phyloP scores from a whole-genome alignment of 2,113 vertebrate genomes.

The Dasyprocta punctata region DNA sequence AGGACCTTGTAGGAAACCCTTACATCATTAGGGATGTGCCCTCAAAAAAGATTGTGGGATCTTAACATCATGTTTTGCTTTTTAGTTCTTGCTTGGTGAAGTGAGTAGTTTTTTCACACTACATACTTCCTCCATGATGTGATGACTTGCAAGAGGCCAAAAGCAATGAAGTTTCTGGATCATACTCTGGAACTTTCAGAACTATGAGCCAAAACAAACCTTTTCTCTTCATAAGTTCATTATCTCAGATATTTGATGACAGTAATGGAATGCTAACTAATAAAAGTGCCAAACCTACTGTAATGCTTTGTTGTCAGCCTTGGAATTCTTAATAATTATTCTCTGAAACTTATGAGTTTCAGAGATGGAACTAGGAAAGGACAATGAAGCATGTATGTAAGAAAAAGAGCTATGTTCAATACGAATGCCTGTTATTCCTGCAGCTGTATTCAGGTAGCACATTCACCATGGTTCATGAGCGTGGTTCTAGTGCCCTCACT shows the following conservation, averaged over 20 bases:
- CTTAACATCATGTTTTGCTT: neutral
- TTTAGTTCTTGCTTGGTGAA: neutral
- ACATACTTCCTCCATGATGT: too few species aligned
- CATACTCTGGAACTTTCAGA: neutral
- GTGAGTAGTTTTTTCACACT: neutral
- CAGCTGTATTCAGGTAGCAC: fast-evolving
- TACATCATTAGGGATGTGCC: neutral
- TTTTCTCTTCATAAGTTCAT: neutral
- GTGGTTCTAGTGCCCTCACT: neutral
- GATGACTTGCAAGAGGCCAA: neutral
- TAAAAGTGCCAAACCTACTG: neutral
- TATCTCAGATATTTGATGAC: neutral
- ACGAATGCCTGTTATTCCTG: fast-evolving
- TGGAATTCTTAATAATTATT: neutral
- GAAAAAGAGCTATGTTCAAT: neutral
- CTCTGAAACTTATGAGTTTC: neutral
- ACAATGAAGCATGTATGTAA: fast-evolving
- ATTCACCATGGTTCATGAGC: fast-evolving
- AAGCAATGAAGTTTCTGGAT: neutral
- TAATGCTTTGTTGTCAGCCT: neutral
- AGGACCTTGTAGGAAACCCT: neutral
- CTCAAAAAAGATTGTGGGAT: neutral
- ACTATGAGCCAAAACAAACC: neutral
- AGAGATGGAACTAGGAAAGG: neutral
- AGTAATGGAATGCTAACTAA: neutral